phyloP scores from a whole-genome alignment of 1,140 invertebrate genomes.

The Nilaparvata lugens region DNA sequence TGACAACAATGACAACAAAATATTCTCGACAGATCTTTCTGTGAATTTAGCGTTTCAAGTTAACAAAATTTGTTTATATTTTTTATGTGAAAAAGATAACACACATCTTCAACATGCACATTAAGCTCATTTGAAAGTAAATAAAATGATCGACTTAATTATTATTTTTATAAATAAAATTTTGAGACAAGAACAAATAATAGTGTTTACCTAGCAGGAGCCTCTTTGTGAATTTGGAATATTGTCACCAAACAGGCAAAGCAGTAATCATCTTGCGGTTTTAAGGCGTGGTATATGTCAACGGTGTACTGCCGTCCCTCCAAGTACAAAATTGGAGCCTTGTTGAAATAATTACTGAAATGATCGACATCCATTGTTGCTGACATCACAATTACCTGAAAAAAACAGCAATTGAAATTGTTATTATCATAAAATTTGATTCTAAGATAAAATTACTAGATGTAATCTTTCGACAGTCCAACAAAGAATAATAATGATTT shows the following conservation, averaged over 20 bases:
- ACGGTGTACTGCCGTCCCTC: conserved; percentile 84
- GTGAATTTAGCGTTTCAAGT: too few species aligned
- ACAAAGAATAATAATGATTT: neutral
- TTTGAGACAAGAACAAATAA: too few species aligned
- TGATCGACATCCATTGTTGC: conserved; percentile 93
- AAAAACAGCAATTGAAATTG: conserved; percentile 21
- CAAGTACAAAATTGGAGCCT: conserved; percentile 76
- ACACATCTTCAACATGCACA: too few species aligned
- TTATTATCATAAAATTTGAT: too few species aligned
- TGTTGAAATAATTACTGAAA: conserved; percentile 84
- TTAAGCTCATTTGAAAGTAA: conserved; percentile 1
- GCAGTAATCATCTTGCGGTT: conserved; percentile 76
- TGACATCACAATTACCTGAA: conserved; percentile 78
- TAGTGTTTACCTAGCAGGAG: conserved; percentile 67
- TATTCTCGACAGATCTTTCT: too few species aligned
- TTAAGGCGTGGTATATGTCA: conserved; percentile 60
- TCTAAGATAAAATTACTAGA: too few species aligned
- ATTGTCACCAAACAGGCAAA: conserved; percentile 72
- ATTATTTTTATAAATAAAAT: too few species aligned
- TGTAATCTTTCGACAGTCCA: neutral
- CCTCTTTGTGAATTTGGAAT: conserved; percentile 81
- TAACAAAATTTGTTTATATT: too few species aligned
- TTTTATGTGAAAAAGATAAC: too few species aligned
- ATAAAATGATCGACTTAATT: conserved; percentile 13
- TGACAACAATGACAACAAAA: too few species aligned